Percentiles rank a stretch among this genome's conserved stretches.
Evolutionary conservation across 1,140 invertebrate species (phyloP).

Genomic region (Saccostrea cuccullata): DNA sequence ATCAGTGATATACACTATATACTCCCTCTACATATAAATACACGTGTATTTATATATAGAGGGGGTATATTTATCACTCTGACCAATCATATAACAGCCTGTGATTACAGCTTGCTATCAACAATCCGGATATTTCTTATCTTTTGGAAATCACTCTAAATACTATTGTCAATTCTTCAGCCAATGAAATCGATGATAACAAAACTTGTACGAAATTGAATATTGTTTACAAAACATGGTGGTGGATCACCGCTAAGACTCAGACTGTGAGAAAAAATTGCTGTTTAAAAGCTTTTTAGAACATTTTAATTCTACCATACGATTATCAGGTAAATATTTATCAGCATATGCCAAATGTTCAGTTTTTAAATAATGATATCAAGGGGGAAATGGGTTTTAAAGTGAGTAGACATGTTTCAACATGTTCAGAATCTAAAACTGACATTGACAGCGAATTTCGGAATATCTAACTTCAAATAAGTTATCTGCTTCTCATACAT

Average conservation of each 20-base stretch:
- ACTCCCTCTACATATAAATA: too few species aligned
- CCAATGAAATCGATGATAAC: constrained; percentile 10
- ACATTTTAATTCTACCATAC: background rate
- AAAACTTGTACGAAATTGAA: constrained; percentile 31
- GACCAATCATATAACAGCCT: too few species aligned
- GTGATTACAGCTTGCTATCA: too few species aligned
- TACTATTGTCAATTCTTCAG: background rate
- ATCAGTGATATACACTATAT: too few species aligned
- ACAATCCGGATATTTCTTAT: background rate
- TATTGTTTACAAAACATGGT: constrained; percentile 35
- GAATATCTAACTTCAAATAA: too few species aligned
- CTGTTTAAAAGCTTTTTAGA: background rate
- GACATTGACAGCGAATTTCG: too few species aligned
- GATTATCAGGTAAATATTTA: background rate
- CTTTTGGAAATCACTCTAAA: background rate
- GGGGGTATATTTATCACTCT: too few species aligned
- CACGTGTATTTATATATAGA: too few species aligned
- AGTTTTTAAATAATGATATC: background rate
- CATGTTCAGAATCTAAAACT: background rate
- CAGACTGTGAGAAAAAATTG: background rate
- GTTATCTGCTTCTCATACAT: too few species aligned
- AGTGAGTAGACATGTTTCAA: background rate
- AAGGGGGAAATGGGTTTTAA: background rate
- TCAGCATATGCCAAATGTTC: background rate
- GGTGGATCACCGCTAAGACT: background rate